Base-by-base conservation (phyloP, 2,888 invertebrate genomes). In the Epirrhoe alternata region DNA sequence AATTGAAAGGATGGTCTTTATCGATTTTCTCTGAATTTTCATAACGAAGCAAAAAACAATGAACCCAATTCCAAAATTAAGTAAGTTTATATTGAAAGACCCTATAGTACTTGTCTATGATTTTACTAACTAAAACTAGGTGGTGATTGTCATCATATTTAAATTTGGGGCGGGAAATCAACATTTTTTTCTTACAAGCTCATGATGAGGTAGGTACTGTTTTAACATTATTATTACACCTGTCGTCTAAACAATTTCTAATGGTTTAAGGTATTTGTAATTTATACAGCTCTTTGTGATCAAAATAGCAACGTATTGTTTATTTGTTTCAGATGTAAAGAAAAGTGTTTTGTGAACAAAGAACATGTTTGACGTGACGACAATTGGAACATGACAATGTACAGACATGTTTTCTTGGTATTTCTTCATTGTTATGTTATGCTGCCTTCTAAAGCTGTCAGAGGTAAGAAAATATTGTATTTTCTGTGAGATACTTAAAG, bases 401-500 rank as follows among this genome's bases (percentile, higher is more conserved):
- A 76, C 59, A 79, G 66, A 52, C 81, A 79, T 63, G 66, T 81
- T 16, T 79, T 84, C 45, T 85, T 82, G 83, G 75, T 77, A 8
- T 62, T 83, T 2, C 71, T 87, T 14, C 82, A 83, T 35, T 81
- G 82, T 33, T 81, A 86, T 6, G 71, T 82, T 58, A 64, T 86
- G 66, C 74, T 87, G 45, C 87, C 86, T 14, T 78, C 85, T 0
- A 81, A 82, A 65, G 86, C 85, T 6, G 69, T 82, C 45, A 79
- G 77, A 75, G 86, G 86, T 86, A 73, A 78, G 81, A 69, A 14
- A 51, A 24, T 4, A 33, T 35, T 50, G 7, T 56, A 38, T 50
- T 59, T 35, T 24, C 16, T 16, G 14, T 6, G 14, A 47, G 16
- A 47, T 7, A 38, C 12, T 42, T 42, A 42, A 42, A 42, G 38